phyloP scores from a whole-genome alignment of 2,113 vertebrate species.

The Taxidea taxus region DNA sequence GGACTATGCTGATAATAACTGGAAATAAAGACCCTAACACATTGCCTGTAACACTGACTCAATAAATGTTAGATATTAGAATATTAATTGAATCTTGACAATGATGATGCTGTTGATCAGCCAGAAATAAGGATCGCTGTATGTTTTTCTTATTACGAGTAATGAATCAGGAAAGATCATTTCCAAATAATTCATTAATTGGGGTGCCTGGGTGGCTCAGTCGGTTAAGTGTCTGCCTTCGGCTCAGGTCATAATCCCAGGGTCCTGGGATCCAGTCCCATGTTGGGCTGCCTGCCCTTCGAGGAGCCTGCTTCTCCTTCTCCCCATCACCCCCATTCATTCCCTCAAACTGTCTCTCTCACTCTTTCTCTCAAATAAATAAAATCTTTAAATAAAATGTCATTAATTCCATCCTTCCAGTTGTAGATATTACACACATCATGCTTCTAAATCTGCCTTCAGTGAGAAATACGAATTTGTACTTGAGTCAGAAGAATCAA shows the following conservation, averaged over 20 bases:
- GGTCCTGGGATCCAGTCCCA: background rate
- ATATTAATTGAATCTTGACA: background rate
- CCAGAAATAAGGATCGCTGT: background rate
- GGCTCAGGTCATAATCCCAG: background rate
- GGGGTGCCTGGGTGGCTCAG: background rate
- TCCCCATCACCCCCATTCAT: background rate
- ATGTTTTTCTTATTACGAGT: background rate
- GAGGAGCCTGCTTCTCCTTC: background rate
- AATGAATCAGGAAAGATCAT: background rate
- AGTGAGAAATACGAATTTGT: background rate
- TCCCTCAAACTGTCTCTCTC: no score
- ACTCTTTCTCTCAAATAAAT: no score
- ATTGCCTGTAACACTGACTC: background rate
- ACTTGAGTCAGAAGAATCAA: background rate
- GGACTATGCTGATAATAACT: background rate
- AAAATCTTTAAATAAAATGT: background rate
- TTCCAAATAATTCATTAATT: slow-evolving; percentile 13
- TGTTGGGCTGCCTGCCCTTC: background rate
- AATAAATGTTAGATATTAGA: background rate
- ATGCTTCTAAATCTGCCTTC: background rate
- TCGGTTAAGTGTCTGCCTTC: background rate
- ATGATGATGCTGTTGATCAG: background rate
- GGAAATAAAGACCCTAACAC: background rate
- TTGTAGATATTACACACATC: background rate
- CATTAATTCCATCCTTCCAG: background rate